Evolutionary conservation across 2,797 vertebrate species (phyloP).

Genomic region (Mionectes olivaceus): DNA sequence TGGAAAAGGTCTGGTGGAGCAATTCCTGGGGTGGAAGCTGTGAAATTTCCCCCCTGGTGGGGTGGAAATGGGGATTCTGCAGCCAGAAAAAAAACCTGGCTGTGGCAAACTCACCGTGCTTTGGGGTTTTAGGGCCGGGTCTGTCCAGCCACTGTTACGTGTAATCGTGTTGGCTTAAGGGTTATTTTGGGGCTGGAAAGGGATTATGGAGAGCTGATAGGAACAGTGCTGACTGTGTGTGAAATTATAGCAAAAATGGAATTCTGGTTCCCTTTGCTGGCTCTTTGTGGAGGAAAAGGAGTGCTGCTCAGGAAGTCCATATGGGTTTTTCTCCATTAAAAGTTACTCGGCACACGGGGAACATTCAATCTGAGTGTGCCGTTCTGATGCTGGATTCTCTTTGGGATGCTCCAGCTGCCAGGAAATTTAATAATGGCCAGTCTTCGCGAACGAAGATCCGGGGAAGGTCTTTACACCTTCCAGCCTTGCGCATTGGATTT

Average conservation of each 20-base stretch:
- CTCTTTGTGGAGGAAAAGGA: background rate
- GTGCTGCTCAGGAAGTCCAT: rapidly evolving
- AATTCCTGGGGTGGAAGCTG: constrained; percentile 5
- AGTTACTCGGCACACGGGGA: rapidly evolving
- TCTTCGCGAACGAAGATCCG: too few species aligned
- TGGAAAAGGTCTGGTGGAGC: constrained; percentile 50
- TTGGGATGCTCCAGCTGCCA: background rate
- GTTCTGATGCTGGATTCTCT: background rate
- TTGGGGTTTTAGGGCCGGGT: background rate
- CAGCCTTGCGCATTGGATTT: too few species aligned
- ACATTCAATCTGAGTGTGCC: rapidly evolving
- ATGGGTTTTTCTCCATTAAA: background rate
- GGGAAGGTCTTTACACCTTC: too few species aligned
- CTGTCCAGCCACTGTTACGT: background rate
- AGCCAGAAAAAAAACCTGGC: background rate
- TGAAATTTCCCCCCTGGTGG: background rate
- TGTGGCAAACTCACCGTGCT: background rate
- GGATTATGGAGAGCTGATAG: background rate
- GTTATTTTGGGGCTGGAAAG: constrained; percentile 7
- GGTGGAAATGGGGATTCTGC: constrained; percentile 32
- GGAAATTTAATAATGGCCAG: too few species aligned
- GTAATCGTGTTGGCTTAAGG: background rate
- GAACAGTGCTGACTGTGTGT: background rate
- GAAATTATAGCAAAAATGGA: background rate
- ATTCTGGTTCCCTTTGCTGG: background rate